phyloP scores from a whole-genome alignment of 1,140 invertebrate genomes.

The Tetraneura akinire region DNA sequence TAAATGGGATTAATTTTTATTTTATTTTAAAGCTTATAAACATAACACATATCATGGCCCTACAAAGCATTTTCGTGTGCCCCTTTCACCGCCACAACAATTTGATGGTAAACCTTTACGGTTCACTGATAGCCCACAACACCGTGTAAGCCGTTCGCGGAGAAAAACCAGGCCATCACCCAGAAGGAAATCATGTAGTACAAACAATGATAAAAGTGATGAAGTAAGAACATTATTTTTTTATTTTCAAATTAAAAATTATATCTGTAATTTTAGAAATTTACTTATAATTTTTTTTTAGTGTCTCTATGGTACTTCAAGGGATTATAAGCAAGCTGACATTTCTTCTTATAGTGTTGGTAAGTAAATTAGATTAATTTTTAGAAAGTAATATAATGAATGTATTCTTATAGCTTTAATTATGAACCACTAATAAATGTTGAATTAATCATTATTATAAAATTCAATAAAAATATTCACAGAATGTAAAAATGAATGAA shows the following conservation, averaged over 20 bases:
- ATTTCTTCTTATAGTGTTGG: neutral
- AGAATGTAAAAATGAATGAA: too few relatives aligned
- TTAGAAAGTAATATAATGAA: too few relatives aligned
- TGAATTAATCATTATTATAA: too few relatives aligned
- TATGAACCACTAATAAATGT: too few relatives aligned
- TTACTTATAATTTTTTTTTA: neutral
- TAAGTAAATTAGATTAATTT: neutral
- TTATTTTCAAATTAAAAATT: neutral
- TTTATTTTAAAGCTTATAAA: slow-evolving; percentile 63
- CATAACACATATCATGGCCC: slow-evolving; percentile 92
- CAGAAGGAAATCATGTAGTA: slow-evolving; percentile 9
- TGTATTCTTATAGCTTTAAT: too few relatives aligned
- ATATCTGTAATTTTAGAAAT: neutral
- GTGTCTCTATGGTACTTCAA: slow-evolving; percentile 8
- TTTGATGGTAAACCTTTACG: slow-evolving; percentile 65
- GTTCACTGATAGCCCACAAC: slow-evolving; percentile 77
- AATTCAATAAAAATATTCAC: too few relatives aligned
- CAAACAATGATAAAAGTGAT: neutral
- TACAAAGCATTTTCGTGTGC: slow-evolving; percentile 68
- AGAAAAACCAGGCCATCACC: slow-evolving; percentile 14
- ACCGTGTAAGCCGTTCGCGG: slow-evolving; percentile 60
- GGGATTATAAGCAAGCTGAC: neutral
- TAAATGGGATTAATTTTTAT: neutral
- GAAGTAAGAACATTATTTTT: neutral
- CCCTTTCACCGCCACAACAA: slow-evolving; percentile 60